Evolutionary conservation across 2,797 vertebrate genomes (phyloP).

Genomic region (Oreonectes daqikongensis): DNA sequence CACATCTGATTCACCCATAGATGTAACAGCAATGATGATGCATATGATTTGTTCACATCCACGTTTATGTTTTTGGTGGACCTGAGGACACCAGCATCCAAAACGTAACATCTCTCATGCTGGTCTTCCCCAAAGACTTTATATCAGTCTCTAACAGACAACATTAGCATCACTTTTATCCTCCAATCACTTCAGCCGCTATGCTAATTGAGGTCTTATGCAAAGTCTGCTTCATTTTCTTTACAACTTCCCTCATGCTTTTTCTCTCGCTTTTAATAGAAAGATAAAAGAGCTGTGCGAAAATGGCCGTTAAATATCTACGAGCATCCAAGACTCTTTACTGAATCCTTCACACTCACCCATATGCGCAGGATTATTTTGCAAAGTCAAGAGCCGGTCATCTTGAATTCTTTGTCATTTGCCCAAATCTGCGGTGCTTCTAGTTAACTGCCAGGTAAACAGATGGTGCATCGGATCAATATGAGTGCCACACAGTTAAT

Average conservation of each 20-base stretch:
- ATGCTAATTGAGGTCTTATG: not conserved
- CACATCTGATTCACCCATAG: not conserved
- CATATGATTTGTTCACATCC: not conserved
- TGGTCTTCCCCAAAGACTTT: not conserved
- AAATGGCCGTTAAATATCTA: not conserved
- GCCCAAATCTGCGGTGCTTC: conserved; percentile 52
- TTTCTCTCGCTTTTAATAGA: not conserved
- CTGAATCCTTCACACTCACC: not conserved
- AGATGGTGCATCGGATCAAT: conserved; percentile 65
- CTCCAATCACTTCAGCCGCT: not conserved
- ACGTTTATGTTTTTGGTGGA: not conserved
- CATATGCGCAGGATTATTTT: conserved; percentile 66
- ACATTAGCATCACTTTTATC: not conserved
- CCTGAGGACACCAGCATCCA: not conserved
- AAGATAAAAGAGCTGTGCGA: not conserved
- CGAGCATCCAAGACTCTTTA: not conserved
- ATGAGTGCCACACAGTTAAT: conserved; percentile 58
- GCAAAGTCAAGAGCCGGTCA: conserved; percentile 54
- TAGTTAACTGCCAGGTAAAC: conserved; percentile 67
- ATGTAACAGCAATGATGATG: not conserved
- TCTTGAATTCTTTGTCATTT: conserved; percentile 45
- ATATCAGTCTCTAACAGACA: not conserved
- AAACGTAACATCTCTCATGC: not conserved
- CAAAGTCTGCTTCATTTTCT: too few species aligned
- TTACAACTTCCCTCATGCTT: not conserved